These are phyloP conservation scores for Dicentrarchus labrax DNA, from an alignment of 2,113 vertebrate species.

Conservation along the genomic window DNA sequence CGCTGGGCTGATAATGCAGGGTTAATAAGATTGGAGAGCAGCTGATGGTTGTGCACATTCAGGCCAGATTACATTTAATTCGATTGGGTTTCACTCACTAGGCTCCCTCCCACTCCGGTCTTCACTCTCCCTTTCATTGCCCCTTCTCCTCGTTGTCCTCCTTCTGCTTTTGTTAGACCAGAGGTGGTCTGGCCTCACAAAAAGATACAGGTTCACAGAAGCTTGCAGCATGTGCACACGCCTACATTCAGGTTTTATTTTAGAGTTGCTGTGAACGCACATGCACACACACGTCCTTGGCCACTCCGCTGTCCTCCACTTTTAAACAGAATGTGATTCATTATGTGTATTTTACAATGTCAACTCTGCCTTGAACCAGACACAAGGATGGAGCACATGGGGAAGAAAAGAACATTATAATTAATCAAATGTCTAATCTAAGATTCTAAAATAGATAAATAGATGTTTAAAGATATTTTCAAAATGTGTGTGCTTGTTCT, in stretches of 20 bases:
- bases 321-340: slow-evolving; percentile 51
- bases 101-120: slow-evolving; percentile 58
- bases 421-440: slow-evolving; percentile 35
- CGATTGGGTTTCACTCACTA: slow-evolving; percentile 88
- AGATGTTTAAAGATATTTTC: slow-evolving; percentile 3
- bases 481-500: background rate
- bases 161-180: slow-evolving; percentile 54
- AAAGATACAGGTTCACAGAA: slow-evolving; percentile 44
- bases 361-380: slow-evolving; percentile 59
- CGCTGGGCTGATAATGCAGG: slow-evolving; percentile 88
- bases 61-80: slow-evolving; percentile 96
- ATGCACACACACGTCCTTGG: slow-evolving; percentile 22
- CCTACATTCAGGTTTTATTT: slow-evolving; percentile 36
- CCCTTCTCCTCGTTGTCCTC: slow-evolving; percentile 54
- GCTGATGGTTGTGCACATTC: slow-evolving; percentile 92
- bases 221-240: slow-evolving; percentile 2
- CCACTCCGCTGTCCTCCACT: slow-evolving; percentile 31
- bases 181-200: slow-evolving; percentile 49
- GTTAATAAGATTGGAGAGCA: slow-evolving; percentile 94
- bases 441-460: slow-evolving; percentile 19
- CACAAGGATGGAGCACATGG: slow-evolving; percentile 8
- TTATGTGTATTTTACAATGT: slow-evolving; percentile 51
- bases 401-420: slow-evolving; percentile 25
- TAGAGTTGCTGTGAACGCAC: slow-evolving; percentile 13
- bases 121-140: slow-evolving; percentile 36